phyloP scores from a whole-genome alignment of 2,797 vertebrate species.

The Onychomys torridus region DNA sequence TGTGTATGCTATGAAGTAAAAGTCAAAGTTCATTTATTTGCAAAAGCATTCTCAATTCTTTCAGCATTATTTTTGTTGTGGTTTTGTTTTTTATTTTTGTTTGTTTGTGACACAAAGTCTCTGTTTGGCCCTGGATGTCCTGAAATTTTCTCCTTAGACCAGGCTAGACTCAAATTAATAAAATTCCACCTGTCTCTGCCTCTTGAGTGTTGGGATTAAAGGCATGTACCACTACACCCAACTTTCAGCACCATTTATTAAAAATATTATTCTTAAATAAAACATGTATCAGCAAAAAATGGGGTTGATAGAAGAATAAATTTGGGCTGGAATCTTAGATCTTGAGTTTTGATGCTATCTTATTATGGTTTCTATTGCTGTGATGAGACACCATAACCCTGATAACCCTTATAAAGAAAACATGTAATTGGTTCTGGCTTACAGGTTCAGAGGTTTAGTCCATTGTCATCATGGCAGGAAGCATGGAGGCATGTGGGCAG shows the following conservation, averaged over 20 bases:
- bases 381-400: background rate
- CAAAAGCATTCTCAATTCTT: background rate
- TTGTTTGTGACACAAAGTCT: background rate
- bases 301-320: background rate
- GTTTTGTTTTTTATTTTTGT: background rate
- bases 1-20: background rate
- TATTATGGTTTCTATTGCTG: background rate
- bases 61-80: background rate
- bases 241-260: background rate
- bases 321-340: background rate
- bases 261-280: background rate
- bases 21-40: constrained; percentile 9
- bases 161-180: background rate
- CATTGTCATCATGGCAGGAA: background rate
- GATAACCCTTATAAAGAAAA: background rate
- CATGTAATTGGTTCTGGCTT: background rate
- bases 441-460: background rate
- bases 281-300: background rate
- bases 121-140: background rate
- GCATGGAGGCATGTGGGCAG: background rate
- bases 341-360: background rate
- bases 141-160: background rate
- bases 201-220: background rate
- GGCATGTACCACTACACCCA: background rate
- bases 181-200: background rate